These are phyloP conservation scores for Linnaemya tessellans DNA, from an alignment of 2,888 invertebrate species.

Conservation along the genomic window DNA sequence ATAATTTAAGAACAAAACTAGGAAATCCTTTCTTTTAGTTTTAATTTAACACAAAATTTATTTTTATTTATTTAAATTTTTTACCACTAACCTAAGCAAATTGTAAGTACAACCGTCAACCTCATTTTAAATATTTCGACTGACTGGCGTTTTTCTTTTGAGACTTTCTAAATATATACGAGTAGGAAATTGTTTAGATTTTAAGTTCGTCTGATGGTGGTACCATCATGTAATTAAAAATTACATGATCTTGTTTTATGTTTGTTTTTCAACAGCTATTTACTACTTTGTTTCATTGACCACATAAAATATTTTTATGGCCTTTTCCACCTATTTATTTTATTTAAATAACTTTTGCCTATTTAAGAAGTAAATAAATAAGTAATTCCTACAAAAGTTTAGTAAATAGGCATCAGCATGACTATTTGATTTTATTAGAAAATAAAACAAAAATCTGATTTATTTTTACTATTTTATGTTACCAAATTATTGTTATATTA, in stretches of 20 bases:
- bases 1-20: conserved; percentile 22
- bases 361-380: background rate
- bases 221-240: too few species aligned
- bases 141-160: conserved; percentile 38
- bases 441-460: too few species aligned
- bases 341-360: background rate
- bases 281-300: conserved; percentile 1
- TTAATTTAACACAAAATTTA: background rate
- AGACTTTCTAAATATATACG: conserved; percentile 48
- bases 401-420: background rate
- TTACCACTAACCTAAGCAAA: conserved; percentile 43
- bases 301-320: conserved; percentile 32
- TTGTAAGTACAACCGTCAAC: conserved; percentile 49
- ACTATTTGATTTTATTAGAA: too few species aligned
- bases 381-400: background rate
- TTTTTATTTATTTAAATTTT: background rate
- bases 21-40: background rate
- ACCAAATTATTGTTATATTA: background rate
- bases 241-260: too few species aligned
- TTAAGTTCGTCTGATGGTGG: background rate
- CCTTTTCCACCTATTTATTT: background rate
- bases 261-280: too few species aligned
- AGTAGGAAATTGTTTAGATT: conserved; percentile 5
- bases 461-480: too few species aligned
- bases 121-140: conserved; percentile 57